A percentile compares a stretch with the other conserved stretches of the same genome.
phyloP scores from a whole-genome alignment of 35 echinoderm and acorn worm genomes.

The Lytechinus pictus region DNA sequence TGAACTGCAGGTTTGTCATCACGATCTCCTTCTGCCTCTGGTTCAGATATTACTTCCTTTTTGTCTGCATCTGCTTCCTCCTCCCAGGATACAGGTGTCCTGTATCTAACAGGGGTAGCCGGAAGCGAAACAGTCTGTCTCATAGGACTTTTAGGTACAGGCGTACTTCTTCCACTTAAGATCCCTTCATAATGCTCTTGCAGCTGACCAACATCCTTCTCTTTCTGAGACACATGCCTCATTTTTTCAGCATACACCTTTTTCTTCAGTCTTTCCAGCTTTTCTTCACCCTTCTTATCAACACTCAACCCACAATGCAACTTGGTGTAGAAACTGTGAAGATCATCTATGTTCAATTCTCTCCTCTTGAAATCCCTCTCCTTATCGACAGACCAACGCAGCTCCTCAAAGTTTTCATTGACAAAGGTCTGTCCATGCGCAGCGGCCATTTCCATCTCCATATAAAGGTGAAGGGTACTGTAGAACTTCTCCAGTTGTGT shows the following conservation, averaged over 20 bases:
- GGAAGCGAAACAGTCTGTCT: background rate
- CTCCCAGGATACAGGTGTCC: background rate
- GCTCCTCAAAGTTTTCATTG: slow-evolving; percentile 27
- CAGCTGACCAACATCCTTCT: slow-evolving; percentile 56
- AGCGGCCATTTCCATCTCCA: slow-evolving; percentile 65
- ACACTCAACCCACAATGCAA: slow-evolving; percentile 55
- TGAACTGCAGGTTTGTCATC: background rate
- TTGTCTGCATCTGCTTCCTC: background rate
- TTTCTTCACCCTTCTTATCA: slow-evolving; percentile 35
- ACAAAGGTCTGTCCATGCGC: slow-evolving; percentile 45
- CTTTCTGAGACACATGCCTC: slow-evolving; percentile 47
- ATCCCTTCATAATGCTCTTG: slow-evolving; percentile 65
- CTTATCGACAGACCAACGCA: slow-evolving; percentile 54
- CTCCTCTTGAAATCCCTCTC: slow-evolving; percentile 61
- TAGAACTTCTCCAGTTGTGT: slow-evolving; percentile 61
- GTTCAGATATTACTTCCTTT: background rate
- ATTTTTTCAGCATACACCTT: slow-evolving; percentile 47
- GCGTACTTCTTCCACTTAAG: slow-evolving; percentile 37
- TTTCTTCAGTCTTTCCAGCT: slow-evolving; percentile 48
- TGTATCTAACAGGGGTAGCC: slow-evolving; percentile 13
- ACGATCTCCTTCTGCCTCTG: background rate
- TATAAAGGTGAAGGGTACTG: slow-evolving; percentile 60
- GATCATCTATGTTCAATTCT: slow-evolving; percentile 59
- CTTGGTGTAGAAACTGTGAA: slow-evolving; percentile 65
- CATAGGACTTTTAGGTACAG: slow-evolving; percentile 26